Evolutionary conservation across 2,113 vertebrate species (phyloP), one percentile per base, ranked within the genome.

Genomic region (Ailuropoda melanoleuca): DNA sequence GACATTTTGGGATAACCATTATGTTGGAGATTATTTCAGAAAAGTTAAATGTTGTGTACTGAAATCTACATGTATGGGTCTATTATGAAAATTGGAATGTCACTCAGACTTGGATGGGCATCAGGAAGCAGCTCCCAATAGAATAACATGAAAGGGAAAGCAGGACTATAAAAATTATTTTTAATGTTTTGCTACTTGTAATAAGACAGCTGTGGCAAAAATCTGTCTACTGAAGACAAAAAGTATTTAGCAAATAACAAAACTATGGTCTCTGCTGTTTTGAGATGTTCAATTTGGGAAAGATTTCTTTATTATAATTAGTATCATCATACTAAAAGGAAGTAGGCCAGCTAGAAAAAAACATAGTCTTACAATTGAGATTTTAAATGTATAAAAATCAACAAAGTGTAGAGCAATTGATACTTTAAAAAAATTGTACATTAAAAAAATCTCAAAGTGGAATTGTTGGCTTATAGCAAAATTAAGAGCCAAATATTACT

Each of bases 401-500:
- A 19, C 3, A 31, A 93, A 46, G 8, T 72, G 5, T 29, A 83
- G 15, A 95, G 48, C 13, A 88, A 88, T 3, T 60, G 58, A 6
- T 90, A 55, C n/a, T 72, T 90, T 78, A 55, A 39, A 56, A 6
- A 88, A 88, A 56, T 26, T 85, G 43, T 58, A 14, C 1, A 82
- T 93, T 83, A 60, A 37, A 90, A 85, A 92, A 90, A 24, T 37
- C 68, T 90, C n/a, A 43, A 80, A 88, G 26, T 90, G 46, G 50
- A 86, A 80, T 68, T 62, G 37, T 62, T 34, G 56, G 13, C 21
- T 80, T 86, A 84, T 55, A 58, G 72, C 23, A 75, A 83, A 90
- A 50, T 31, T 60, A 95, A 72, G 19, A 97, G 17, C 56, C 91
- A 90, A 85, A 37, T 4, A 97, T 64, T 82, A 86, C 17, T 92